A percentile compares a stretch with the other conserved stretches of the same genome.
Evolutionary conservation across 2,113 vertebrate species (phyloP).

Genomic region (Stictonetta naevosa): DNA sequence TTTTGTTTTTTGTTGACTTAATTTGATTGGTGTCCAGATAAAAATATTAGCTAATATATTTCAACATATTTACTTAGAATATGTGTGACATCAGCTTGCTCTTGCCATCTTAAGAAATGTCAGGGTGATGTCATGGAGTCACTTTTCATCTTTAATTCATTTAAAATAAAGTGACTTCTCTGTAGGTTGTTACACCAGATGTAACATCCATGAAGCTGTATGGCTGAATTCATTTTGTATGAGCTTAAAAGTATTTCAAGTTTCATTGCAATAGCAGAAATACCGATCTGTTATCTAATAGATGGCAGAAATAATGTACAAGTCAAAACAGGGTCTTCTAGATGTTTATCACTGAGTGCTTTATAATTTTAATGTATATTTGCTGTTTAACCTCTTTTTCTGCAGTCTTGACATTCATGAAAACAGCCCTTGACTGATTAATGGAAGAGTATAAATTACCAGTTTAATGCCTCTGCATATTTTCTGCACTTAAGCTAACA

Average conservation of each 20-base stretch:
- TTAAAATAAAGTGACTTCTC: not conserved
- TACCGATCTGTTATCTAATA: not conserved
- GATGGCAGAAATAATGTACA: not conserved
- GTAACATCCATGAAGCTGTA: not conserved
- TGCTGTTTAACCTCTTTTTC: not conserved
- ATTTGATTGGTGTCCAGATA: slow-evolving; percentile 1
- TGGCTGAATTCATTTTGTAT: not conserved
- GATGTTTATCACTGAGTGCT: not conserved
- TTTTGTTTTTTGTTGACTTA: slow-evolving; percentile 19
- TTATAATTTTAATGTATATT: not conserved
- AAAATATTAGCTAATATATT: slow-evolving; percentile 26
- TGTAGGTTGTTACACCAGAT: not conserved
- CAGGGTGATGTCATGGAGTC: slow-evolving; percentile 47
- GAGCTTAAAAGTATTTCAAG: not conserved
- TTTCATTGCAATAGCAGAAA: not conserved
- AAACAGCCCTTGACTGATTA: not conserved
- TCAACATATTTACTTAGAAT: not conserved
- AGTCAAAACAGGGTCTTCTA: not conserved
- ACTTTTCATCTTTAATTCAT: not conserved
- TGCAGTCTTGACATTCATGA: not conserved
- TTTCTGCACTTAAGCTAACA: not conserved
- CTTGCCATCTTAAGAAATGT: not conserved
- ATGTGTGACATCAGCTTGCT: slow-evolving; percentile 39
- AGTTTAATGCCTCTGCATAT: not conserved
- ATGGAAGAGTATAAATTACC: not conserved